Evolutionary conservation across 2,888 invertebrate species (phyloP), one percentile per base, ranked within the genome.

Genomic region (Phortica okadai): DNA sequence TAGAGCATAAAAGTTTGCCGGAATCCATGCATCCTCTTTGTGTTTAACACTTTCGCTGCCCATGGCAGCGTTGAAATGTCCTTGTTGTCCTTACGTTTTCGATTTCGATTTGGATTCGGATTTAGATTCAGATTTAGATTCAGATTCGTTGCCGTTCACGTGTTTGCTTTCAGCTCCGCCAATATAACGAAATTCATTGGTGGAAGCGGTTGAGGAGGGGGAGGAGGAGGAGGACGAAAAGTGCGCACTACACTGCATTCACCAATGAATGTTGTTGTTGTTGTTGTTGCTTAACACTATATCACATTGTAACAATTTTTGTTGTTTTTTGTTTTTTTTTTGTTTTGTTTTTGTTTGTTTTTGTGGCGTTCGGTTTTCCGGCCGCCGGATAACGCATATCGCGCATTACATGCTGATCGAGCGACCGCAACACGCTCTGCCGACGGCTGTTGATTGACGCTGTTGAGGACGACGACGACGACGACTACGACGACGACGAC

Each of bases 1-100:
- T 81, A 88, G 83, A 83, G 85, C 90, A 89, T 90, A 89, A 89
- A 89, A 89, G 83, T 86, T 84, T 88, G 89, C 82, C 84, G 84
- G 89, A 90, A 88, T 88, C 82, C 89, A 56, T 56, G 41, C 56
- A 56, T 56, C 54, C 56, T 54, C 25, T 41, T n/a, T 62, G 14
- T 11, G 42, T 66, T 33, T 66, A 4, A 16, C 25, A 62, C 8
- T 16, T 56, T 10, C 56, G 56, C 56, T 56, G 8, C n/a, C 56
- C 16, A 16, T 11, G 56, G 8, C 56, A 56, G 56, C 56, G 56
- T 56, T 56, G 56, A 14, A 62, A 62, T 62, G 62, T 41, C 42
- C 41, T 21, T 45, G 45, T 14, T 11, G 42, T 21, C n/a, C 50
- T n/a, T 67, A 1, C 70, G 10, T 5, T 50, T 50, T 50, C 33